A percentile compares a stretch with the other conserved stretches of the same genome.
These are phyloP conservation scores for Aphelenchoides bicaudatus DNA, from an alignment of 2,888 invertebrate genomes.

Conservation along the genomic window DNA sequence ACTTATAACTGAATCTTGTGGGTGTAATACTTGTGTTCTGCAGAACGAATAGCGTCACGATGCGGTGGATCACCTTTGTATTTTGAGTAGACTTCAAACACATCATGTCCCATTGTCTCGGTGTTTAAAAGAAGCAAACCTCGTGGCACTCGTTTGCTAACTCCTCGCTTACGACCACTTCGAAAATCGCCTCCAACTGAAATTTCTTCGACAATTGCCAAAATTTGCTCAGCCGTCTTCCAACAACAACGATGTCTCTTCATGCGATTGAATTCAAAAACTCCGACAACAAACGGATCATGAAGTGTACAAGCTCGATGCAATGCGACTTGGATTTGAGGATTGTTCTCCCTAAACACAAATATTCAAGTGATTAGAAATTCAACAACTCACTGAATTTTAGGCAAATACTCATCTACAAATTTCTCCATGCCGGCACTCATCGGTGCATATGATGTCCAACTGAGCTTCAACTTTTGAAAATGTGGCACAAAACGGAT, in stretches of 20 bases:
- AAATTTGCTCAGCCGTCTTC: conserved; percentile 50
- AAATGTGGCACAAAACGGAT: conserved; percentile 48
- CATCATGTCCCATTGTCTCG: conserved; percentile 59
- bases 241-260: conserved; percentile 46
- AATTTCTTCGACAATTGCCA: conserved; percentile 55
- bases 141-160: conserved; percentile 47
- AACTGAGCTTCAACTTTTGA: conserved; percentile 46
- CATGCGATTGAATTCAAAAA: conserved; percentile 39
- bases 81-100: conserved; percentile 47
- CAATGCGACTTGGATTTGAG: conserved; percentile 44
- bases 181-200: conserved; percentile 55
- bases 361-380: conserved; percentile 18
- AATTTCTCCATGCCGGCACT: conserved; percentile 56
- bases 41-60: conserved; percentile 36
- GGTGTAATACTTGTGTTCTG: conserved; percentile 47
- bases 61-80: conserved; percentile 53
- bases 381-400: conserved; percentile 42
- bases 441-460: conserved; percentile 51
- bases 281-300: conserved; percentile 57
- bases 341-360: conserved; percentile 51
- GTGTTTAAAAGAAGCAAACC: conserved; percentile 57
- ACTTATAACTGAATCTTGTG: background rate
- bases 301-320: conserved; percentile 46
- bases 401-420: conserved; percentile 53
- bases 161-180: conserved; percentile 33